Base-by-base conservation (phyloP, 2,113 vertebrate species). In the Phoxinus phoxinus region DNA sequence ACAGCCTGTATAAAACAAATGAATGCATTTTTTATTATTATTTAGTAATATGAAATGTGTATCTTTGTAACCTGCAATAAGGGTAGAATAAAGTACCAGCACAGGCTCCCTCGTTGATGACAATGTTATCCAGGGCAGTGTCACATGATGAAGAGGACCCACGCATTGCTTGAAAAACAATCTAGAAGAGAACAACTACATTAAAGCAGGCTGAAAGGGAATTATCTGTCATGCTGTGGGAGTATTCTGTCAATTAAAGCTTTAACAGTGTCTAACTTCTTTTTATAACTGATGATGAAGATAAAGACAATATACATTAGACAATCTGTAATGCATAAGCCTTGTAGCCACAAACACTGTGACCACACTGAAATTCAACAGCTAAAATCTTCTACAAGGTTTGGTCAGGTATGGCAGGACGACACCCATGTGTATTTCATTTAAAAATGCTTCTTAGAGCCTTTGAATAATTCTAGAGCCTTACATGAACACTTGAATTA, bases 81-180 rank as follows among this genome's bases (percentile, higher is more conserved):
- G 2, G 71, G 3, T 44, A 15, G 6, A 37, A 7, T 8, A 61
- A 83, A 32, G 27, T 88, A 96, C 95, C 86, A 3, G 87, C 84
- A 90, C 95, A 96, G 17, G 91, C 87, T 88, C 94, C 95, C 56
- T 94, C 91, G n/a, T 85, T 93, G 53, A 96, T 95, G n/a, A 90
- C 61, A 44, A 96, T 94, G 90, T 95, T 94, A 85, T 96, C 95
- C 69, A 96, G 67, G 46, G 94, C 92, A 35, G 94, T 87, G 91
- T 95, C 95, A 91, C 94, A 93, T 72, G 86, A 95, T n/a, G 63
- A 0, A 27, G n/a, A 30, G 0, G 13, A 0, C 0, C 95, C 95
- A 88, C 94, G 92, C 74, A 85, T 69, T 69, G 94, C 93, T 90
- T 95, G 93, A 85, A 96, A 95, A 37, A 93, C 90, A 7, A 96